Base-by-base conservation (phyloP, 2,113 vertebrate species). In the Morone chrysops region DNA sequence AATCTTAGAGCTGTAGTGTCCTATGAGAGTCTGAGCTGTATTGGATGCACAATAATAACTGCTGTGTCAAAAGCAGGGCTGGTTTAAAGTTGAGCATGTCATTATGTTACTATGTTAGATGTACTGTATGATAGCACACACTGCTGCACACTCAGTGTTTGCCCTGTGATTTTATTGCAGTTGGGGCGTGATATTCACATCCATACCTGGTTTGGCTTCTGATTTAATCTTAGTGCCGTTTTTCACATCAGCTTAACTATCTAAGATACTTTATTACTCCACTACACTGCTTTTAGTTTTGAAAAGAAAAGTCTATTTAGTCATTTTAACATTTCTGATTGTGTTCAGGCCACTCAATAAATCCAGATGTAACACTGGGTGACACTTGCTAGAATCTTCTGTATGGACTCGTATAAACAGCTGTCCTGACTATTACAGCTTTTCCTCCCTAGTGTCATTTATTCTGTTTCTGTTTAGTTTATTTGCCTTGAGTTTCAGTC, bases 401-500 rank as follows among this genome's bases (percentile, higher is more conserved):
- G 66, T 80, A 68, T 69, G 20, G n/a, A 61, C 54, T 77, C 61
- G 40, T 71, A 11, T 41, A 75, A 48, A 40, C 68, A 67, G 17
- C 43, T 63, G 66, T 63, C 53, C 45, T 31, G 14, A 70, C 31
- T 69, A 47, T 63, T 41, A 62, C 47, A 36, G 31, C 51, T 66
- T 80, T 62, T 71, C 75, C 68, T 71, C 60, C 53, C 68, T 50
- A 10, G n/a, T 62, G 40, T 75, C 22, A 81, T 72, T 76, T 70
- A 59, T 54, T 75, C 65, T 76, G 51, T 0, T 72, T 72, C 56
- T 67, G 41, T 82, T 78, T 78, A 18, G 48, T 86, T 75, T 77
- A 50, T 86, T 82, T 85, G 77, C 82, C 71, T 87, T 87, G 48
- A 71, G 56, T 69, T 84, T 75, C 56, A 76, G 43, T 83, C n/a